Percentiles rank a stretch among this genome's conserved stretches.
Evolutionary conservation across 2,797 vertebrate species (phyloP).

Genomic region (Lates japonicus): DNA sequence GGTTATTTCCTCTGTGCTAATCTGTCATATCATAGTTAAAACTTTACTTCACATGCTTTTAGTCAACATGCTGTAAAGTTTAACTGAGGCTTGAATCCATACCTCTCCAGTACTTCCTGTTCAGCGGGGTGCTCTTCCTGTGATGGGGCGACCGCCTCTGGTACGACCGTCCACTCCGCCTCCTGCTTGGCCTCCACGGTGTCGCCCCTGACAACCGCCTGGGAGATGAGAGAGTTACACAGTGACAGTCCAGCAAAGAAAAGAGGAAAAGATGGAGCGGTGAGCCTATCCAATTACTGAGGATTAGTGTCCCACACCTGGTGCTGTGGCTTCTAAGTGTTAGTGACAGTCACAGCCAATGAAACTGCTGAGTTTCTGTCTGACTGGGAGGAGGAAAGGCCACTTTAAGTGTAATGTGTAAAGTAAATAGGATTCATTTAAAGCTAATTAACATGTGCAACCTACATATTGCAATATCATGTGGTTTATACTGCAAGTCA

Average conservation of each 20-base stretch:
- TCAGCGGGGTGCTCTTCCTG: slow-evolving; percentile 38
- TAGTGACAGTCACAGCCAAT: slow-evolving; percentile 44
- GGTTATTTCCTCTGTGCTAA: not conserved
- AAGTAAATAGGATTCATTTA: slow-evolving; percentile 28
- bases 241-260: slow-evolving; percentile 39
- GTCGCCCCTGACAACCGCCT: slow-evolving; percentile 71
- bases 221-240: slow-evolving; percentile 38
- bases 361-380: slow-evolving; percentile 39
- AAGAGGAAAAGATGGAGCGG: slow-evolving; percentile 36
- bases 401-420: slow-evolving; percentile 33
- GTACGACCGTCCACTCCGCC: slow-evolving; percentile 70
- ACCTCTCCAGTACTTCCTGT: slow-evolving; percentile 72
- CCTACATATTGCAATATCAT: not conserved
- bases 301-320: slow-evolving; percentile 75
- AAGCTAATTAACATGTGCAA: not conserved
- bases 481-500: not conserved
- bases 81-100: not conserved
- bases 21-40: not conserved
- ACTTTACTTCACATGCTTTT: not conserved
- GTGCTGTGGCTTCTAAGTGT: slow-evolving; percentile 43
- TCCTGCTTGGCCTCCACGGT: slow-evolving; percentile 73
- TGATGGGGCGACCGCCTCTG: slow-evolving; percentile 8
- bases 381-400: slow-evolving; percentile 26
- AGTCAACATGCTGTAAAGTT: not conserved
- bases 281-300: slow-evolving; percentile 73